Conservation (phyloP, 1,140 invertebrate species). For the Drosophila navojoa region DNA sequence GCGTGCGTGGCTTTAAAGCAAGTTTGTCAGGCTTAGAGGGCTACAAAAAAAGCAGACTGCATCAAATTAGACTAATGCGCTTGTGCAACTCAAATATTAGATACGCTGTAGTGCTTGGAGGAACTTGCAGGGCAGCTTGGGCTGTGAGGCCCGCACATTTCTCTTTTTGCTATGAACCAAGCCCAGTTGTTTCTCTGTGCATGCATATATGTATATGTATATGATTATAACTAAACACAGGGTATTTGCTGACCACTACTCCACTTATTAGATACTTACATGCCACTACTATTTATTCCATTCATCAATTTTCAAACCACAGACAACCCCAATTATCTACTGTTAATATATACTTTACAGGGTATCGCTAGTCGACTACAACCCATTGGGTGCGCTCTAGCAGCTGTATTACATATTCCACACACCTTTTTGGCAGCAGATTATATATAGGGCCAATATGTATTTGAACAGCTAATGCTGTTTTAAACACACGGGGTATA, state of each 20-base stretch:
- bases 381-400: not conserved
- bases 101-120: not conserved
- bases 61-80: conserved; percentile 19
- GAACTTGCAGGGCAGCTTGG: no score
- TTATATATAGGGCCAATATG: not conserved
- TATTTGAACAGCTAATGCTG: not conserved
- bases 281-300: no score
- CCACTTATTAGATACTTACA: no score
- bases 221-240: no score
- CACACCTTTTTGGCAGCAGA: not conserved
- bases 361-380: not conserved
- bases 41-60: conserved; percentile 30
- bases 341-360: not conserved
- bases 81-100: not conserved
- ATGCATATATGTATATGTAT: no score
- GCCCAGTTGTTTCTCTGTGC: no score
- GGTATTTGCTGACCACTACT: not conserved
- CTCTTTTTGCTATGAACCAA: no score
- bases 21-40: conserved; percentile 59
- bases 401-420: not conserved
- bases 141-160: no score
- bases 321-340: no score
- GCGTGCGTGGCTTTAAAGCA: conserved; percentile 57
- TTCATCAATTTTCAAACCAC: no score
- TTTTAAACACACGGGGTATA: not conserved